phyloP scores from a whole-genome alignment of 1,140 invertebrate species.

The Philotrypesis tridentata region DNA sequence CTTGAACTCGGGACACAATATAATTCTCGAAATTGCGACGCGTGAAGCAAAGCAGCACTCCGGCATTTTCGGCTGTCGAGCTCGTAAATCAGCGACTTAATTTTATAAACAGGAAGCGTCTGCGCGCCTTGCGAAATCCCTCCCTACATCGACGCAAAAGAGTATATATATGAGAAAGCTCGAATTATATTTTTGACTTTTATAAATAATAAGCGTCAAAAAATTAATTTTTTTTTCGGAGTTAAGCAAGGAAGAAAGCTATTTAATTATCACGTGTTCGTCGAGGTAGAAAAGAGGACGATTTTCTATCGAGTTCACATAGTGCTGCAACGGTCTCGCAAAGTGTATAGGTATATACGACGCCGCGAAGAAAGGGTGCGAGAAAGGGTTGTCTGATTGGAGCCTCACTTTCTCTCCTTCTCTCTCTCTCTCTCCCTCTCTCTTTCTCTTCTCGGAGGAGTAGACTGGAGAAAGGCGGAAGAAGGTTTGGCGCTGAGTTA shows the following conservation, averaged over 20 bases:
- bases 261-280: conserved; percentile 45
- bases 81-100: conserved; percentile 41
- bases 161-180: no score
- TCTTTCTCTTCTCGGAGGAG: conserved; percentile 28
- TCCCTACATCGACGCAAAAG: not conserved
- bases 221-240: not conserved
- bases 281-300: conserved; percentile 37
- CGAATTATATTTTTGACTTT: no score
- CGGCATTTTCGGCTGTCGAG: conserved; percentile 34
- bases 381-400: conserved; percentile 49
- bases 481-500: conserved; percentile 55
- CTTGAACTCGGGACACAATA: conserved; percentile 11
- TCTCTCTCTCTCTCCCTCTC: not conserved
- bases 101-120: conserved; percentile 50
- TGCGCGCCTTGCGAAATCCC: conserved; percentile 21
- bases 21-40: conserved; percentile 41
- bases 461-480: conserved; percentile 47
- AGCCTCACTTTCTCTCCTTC: not conserved
- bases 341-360: not conserved
- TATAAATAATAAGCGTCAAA: not conserved
- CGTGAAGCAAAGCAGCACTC: conserved; percentile 38
- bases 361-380: not conserved
- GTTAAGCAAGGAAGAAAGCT: conserved; percentile 8
- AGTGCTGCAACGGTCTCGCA: no score
- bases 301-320: conserved; percentile 37